Percentiles rank a stretch among this genome's conserved stretches.
phyloP scores from a whole-genome alignment of 2,797 vertebrate species.

The Pipistrellus kuhlii region DNA sequence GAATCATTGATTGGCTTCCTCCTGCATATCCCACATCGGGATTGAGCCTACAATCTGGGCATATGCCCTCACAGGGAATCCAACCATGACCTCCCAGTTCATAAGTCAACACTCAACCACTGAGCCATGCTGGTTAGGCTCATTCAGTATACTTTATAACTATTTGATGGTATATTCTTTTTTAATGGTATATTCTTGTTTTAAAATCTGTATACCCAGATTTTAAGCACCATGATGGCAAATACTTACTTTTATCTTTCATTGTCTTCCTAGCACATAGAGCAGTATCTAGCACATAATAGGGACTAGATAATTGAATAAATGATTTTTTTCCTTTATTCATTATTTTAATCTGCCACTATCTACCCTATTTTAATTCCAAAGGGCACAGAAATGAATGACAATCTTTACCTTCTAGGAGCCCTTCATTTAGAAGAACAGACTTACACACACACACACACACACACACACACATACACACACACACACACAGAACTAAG shows the following conservation, averaged over 20 bases:
- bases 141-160: too few species aligned
- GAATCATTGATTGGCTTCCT: too few species aligned
- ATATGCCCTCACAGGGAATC: too few species aligned
- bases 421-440: neutral
- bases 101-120: too few species aligned
- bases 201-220: neutral
- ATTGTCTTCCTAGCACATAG: neutral
- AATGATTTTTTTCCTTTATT: neutral
- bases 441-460: too few species aligned
- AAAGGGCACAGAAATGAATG: constrained; percentile 2
- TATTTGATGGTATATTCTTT: neutral
- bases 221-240: neutral
- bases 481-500: neutral
- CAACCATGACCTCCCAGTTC: too few species aligned
- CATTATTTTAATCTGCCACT: neutral
- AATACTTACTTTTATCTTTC: neutral
- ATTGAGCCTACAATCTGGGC: too few species aligned
- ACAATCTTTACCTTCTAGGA: neutral
- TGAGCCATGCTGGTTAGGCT: too few species aligned
- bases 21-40: too few species aligned
- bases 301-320: neutral
- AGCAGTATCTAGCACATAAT: neutral
- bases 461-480: too few species aligned
- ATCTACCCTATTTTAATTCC: neutral
- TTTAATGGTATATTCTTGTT: neutral